Evolutionary conservation across 2,797 vertebrate genomes (phyloP), one percentile per base, ranked within the genome.

Genomic region (Botia kubotai): DNA sequence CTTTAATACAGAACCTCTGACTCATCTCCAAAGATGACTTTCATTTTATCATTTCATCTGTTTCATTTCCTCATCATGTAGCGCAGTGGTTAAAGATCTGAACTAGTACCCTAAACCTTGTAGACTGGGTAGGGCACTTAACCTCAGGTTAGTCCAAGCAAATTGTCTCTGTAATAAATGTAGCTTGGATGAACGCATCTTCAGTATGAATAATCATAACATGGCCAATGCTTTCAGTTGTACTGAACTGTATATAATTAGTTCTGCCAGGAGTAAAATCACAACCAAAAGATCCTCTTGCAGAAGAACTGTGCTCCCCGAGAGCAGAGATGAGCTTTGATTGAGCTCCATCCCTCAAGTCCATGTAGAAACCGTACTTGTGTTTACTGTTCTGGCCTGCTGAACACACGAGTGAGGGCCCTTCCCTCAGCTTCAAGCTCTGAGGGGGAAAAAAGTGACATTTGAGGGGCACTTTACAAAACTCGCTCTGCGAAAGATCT

Each of bases 401-500:
- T 88, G 86, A 93, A 90, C 91, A 85, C 3, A 79, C 68, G 82
- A 86, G 75, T 79, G 82, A 84, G 77, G 77, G 82, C 80, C 82
- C 81, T 82, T 70, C 81, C 83, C 83, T 78, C 53, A 63, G 78
- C 78, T 80, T 80, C 71, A 80, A 80, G 78, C 78, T 74, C 78
- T 55, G 83, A 68, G 78, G 89, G 91, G 88, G 87, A 91, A 90
- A 91, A 91, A 92, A 94, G 92, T 95, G 94, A 95, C 94, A 93
- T 95, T 95, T 94, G 94, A 95, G 94, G 94, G 94, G 93, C 92
- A 94, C 93, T 90, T 89, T 93, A 89, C 89, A 92, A 92, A 90
- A 93, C 86, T 88, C 86, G 72, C 88, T 80, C 90, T 89, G 92
- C 91, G 90, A 89, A 93, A 93, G 92, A 94, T 94, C 89, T 92